Evolutionary conservation across 2,888 invertebrate species (phyloP), one percentile per base, ranked within the genome.

Genomic region (Esperia sulphurella): DNA sequence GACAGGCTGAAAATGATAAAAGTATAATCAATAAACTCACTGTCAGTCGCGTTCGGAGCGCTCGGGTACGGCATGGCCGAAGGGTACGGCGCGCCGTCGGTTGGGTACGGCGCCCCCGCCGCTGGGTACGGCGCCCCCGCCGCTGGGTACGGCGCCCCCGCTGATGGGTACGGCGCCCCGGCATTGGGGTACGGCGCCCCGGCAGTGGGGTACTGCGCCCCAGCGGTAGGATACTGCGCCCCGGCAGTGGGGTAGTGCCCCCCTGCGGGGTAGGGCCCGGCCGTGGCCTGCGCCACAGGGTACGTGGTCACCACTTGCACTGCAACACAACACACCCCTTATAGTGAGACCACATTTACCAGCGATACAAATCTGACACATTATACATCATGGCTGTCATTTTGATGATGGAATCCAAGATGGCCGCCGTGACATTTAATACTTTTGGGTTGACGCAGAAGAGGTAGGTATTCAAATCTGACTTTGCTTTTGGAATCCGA

Each of bases 41-140:
- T 21, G 33, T 82, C 78, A 0, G 84, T 83, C 37, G 83, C 83
- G 41, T 72, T 78, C 0, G 79, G 75, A 8, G 65, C 59, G 21
- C 21, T 21, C 5, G 59, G 63, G 46, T 61, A 54, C 21, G 57
- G 57, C 8, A 54, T 46, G 40, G 55, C 56, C 43, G 43, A 10
- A 8, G 60, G 60, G 46, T 61, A 54, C 29, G 56, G 57, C 7
- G 45, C 44, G 43, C 10, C 40, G 9, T 13, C 46, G 3, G 39
- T 45, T 21, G 50, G 46, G 52, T 58, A 61, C 13, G 58, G 60
- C 40, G 51, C 44, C 31, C 48, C 52, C 10, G 21, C 21, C 21
- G 21, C 3, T 5, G 21, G 21, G 21, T 21, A 21, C 21, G 21
- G 21, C 21, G 21, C 2, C 3, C 21, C 21, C 3, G 21, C 47